Base-by-base conservation (phyloP, 2,113 vertebrate species). In the Pteropus alecto region DNA sequence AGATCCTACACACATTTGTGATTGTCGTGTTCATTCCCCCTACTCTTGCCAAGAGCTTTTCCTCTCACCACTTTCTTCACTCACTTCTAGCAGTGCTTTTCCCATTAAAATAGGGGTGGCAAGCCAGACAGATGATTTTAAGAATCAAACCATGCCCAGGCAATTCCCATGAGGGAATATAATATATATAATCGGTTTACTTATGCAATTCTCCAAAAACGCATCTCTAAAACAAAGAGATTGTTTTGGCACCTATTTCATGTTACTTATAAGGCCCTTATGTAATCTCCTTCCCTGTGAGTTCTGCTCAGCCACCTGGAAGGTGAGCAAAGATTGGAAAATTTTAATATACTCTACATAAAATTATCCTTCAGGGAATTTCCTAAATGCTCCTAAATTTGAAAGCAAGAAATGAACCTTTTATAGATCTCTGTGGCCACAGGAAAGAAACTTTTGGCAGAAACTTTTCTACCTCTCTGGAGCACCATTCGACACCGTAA, bases 281-380 rank as follows among this genome's bases (percentile, higher is more conserved):
- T 74, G 92, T 87, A 84, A 95, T 96, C 71, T 73, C 92, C 94
- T 94, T 95, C 60, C 78, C n/a, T 81, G 46, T 87, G 35, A 91
- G 65, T 81, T 93, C 60, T 94, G 58, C 67, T 86, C 84, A 90
- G n/a, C 30, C 51, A 93, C 51, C 54, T 65, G 51, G 93, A 97
- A 87, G 88, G 76, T 88, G 48, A 93, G 58, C 30, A 61, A 88
- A 95, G 60, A 95, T 28, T 84, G 46, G 54, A 81, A 87, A 73
- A 94, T 96, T 95, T 97, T 91, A 95, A 96, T 95, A 86, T 71
- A 88, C 28, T 90, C 41, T 95, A 90, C 91, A 96, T 93, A 94
- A 96, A 97, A 96, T 96, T 90, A 93, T 67, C 46, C 90, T 93
- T 96, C 35, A 77, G 46, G 76, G 77, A 87, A 96, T 92, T 94